These are phyloP conservation scores for Lucilia sericata DNA, from an alignment of 1,140 invertebrate species.

Conservation along the genomic window DNA sequence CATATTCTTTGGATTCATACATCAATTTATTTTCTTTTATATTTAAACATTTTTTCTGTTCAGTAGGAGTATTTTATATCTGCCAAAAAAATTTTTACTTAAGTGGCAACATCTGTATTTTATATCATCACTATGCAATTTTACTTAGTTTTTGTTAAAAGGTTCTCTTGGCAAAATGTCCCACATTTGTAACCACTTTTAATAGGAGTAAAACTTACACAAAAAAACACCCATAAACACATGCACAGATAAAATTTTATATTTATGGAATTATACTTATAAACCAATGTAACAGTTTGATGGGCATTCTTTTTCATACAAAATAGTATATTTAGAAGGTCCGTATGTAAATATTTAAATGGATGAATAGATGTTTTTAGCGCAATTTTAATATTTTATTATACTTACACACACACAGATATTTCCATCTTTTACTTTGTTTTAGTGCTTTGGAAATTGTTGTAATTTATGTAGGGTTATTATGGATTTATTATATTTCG, in stretches of 20 bases:
- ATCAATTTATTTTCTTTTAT: background rate
- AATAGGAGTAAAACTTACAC: constrained; percentile 5
- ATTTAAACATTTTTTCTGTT: background rate
- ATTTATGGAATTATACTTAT: background rate
- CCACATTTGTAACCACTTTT: constrained; percentile 17
- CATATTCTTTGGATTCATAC: background rate
- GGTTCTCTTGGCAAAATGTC: constrained; percentile 22
- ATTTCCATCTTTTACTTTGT: background rate
- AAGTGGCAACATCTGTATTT: constrained; percentile 40
- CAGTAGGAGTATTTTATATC: background rate
- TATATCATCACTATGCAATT: constrained; percentile 19
- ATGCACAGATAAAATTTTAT: background rate
- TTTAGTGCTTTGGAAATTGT: background rate
- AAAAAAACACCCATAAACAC: background rate
- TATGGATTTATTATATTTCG: constrained; percentile 34
- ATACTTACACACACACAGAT: background rate
- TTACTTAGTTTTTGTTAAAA: background rate
- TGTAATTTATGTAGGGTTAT: constrained; percentile 34
- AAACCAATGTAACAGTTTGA: background rate
- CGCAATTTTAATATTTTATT: constrained; percentile 21
- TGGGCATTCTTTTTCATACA: background rate
- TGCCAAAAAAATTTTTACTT: constrained; percentile 19
- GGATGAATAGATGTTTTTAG: constrained; percentile 17
- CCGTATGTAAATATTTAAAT: background rate
- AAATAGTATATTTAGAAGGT: background rate